Evolutionary conservation across 2,797 vertebrate genomes (phyloP).

Genomic region (Loriculus beryllinus): DNA sequence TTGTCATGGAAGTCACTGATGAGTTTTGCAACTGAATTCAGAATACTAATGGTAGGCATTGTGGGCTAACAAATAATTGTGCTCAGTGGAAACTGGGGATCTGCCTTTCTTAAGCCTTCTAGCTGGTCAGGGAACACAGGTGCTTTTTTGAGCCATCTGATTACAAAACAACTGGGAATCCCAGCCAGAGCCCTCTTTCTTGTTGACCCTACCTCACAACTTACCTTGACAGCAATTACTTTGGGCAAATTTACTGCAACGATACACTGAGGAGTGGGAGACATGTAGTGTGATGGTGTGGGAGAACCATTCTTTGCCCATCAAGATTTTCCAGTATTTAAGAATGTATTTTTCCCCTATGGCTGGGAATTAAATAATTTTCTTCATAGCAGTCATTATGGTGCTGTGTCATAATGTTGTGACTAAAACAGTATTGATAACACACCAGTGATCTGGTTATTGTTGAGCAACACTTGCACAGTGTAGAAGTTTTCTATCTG

Average conservation of each 20-base stretch:
- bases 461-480: background rate
- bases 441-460: background rate
- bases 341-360: background rate
- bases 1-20: background rate
- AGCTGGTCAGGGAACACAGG: background rate
- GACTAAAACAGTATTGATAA: background rate
- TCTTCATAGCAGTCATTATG: background rate
- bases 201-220: background rate
- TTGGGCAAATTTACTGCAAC: background rate
- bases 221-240: background rate
- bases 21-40: background rate
- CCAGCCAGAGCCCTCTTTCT: background rate
- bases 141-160: background rate
- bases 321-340: background rate
- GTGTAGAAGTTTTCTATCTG: background rate
- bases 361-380: background rate
- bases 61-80: background rate
- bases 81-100: background rate
- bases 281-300: accelerated
- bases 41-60: background rate
- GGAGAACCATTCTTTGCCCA: background rate
- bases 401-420: background rate
- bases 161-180: background rate
- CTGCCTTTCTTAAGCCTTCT: background rate
- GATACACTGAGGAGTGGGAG: background rate